Evolutionary conservation across 2,113 vertebrate genomes (phyloP).

Genomic region (Brevimyrus niger): DNA sequence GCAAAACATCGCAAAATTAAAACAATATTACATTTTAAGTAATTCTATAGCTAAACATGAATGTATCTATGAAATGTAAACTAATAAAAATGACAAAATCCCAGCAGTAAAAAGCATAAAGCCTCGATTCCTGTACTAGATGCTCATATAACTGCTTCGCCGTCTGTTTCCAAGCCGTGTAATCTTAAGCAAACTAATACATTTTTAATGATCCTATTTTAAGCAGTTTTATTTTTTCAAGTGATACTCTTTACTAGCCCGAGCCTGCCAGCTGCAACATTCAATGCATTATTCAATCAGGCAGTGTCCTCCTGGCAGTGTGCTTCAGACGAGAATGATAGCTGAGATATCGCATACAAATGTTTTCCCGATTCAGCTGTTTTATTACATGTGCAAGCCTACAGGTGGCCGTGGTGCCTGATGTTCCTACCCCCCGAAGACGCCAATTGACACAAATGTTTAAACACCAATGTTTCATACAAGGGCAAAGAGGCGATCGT

Average conservation of each 20-base stretch:
- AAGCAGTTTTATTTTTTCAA: constrained; percentile 2
- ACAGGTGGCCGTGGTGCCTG: neutral
- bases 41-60: neutral
- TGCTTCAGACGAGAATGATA: neutral
- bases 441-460: neutral
- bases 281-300: neutral
- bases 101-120: neutral
- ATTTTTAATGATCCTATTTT: neutral
- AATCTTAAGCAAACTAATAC: neutral
- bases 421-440: neutral
- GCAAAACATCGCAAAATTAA: neutral
- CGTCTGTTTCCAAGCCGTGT: neutral
- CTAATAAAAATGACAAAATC: neutral
- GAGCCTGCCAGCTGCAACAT: neutral
- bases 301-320: neutral
- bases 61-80: neutral
- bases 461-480: neutral
- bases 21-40: neutral
- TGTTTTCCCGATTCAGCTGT: neutral
- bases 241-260: neutral
- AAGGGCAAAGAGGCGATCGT: neutral
- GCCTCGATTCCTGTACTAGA: neutral
- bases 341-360: neutral
- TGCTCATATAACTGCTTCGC: neutral
- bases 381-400: neutral